These are phyloP conservation scores for Malthinus seriepunctatus DNA, from an alignment of 2,888 invertebrate species.

Conservation along the genomic window DNA sequence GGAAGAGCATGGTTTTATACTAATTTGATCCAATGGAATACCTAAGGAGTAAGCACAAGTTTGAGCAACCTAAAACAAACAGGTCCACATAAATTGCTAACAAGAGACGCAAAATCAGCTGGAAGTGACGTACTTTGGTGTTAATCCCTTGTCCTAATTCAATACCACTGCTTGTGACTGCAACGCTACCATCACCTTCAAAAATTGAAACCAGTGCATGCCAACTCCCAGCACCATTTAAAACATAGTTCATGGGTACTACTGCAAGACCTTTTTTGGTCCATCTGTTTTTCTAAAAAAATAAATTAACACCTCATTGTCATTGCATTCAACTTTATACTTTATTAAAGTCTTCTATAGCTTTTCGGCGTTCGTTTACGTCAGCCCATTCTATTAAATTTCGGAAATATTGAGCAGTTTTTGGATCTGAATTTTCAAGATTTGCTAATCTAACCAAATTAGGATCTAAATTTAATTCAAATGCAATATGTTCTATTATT, in stretches of 20 bases:
- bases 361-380: conserved; percentile 59
- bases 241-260: neutral
- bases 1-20: neutral
- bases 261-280: neutral
- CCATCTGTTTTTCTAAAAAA: neutral
- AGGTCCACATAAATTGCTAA: too few species aligned
- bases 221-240: neutral
- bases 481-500: conserved; percentile 70
- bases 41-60: neutral
- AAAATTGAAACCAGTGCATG: neutral
- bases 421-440: conserved; percentile 49
- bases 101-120: too few species aligned
- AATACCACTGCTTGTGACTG: neutral
- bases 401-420: conserved; percentile 58
- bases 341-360: conserved; percentile 64
- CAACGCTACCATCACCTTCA: neutral
- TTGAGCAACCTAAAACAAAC: neutral
- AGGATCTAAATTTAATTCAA: conserved; percentile 60
- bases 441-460: conserved; percentile 62
- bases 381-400: conserved; percentile 62
- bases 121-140: neutral
- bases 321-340: conserved; percentile 38
- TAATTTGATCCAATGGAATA: neutral
- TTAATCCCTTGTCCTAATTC: neutral
- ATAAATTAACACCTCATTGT: neutral